These are phyloP conservation scores for Acanthosoma haemorrhoidale DNA, from an alignment of 2,888 invertebrate genomes.

Conservation along the genomic window DNA sequence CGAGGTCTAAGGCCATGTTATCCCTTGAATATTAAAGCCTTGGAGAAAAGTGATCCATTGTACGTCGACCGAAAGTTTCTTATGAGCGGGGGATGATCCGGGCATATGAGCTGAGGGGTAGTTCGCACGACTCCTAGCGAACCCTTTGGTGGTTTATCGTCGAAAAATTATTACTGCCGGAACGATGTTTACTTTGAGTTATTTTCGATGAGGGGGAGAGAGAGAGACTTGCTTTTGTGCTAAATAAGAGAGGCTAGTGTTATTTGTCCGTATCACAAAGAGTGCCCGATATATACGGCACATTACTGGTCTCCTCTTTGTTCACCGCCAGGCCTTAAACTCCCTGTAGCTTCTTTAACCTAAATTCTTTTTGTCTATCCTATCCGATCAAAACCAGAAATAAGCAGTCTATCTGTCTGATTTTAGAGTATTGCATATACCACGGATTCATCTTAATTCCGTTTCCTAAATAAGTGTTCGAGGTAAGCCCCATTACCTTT, in stretches of 20 bases:
- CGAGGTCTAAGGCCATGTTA: no score
- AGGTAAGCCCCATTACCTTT: no score
- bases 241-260: constrained; percentile 16
- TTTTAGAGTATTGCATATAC: no score
- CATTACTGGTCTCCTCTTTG: constrained; percentile 9
- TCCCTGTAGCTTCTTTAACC: constrained; percentile 8
- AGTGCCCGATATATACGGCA: constrained; percentile 10
- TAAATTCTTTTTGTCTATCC: background rate
- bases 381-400: background rate
- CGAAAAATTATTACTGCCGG: constrained; percentile 14
- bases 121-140: background rate
- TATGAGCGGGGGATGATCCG: background rate
- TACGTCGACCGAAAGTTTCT: background rate
- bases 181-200: constrained; percentile 23
- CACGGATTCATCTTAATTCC: no score
- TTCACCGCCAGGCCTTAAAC: background rate
- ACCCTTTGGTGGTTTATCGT: background rate
- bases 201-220: constrained; percentile 25
- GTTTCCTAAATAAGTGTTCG: background rate
- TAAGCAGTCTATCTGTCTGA: background rate
- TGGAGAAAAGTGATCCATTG: background rate
- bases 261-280: constrained; percentile 17
- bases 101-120: background rate
- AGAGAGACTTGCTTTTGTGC: constrained; percentile 21
- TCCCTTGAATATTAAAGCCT: no score